phyloP scores from a whole-genome alignment of 1,140 invertebrate genomes.

The Hylaeus volcanicus region DNA sequence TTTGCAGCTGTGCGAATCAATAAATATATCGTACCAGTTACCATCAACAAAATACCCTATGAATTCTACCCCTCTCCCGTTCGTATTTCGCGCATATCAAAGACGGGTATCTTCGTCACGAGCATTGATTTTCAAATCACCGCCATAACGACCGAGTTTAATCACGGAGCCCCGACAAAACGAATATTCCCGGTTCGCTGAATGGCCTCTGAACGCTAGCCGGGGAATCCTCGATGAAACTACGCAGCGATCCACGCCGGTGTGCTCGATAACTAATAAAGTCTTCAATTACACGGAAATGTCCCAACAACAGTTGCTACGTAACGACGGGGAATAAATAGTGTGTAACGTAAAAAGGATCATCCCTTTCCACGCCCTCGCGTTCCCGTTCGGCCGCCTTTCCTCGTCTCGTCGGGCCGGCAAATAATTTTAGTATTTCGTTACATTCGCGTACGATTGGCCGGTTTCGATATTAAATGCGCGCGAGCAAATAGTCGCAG shows the following conservation, averaged over 20 bases:
- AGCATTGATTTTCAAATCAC: constrained; percentile 30
- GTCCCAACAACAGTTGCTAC: neutral
- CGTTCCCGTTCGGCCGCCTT: neutral
- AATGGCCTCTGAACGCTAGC: neutral
- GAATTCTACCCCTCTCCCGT: too few species aligned
- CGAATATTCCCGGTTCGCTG: neutral
- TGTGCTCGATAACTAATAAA: constrained; percentile 26
- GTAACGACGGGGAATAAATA: constrained; percentile 57
- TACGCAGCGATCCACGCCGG: constrained; percentile 15
- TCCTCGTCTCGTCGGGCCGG: neutral
- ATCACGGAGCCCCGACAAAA: neutral
- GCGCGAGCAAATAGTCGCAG: constrained; percentile 62
- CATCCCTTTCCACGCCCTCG: constrained; percentile 1
- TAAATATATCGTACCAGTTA: too few species aligned
- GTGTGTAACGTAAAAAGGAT: neutral
- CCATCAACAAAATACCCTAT: too few species aligned
- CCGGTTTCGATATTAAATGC: constrained; percentile 68
- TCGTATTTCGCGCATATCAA: constrained; percentile 13
- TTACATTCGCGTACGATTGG: constrained; percentile 64
- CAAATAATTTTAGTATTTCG: constrained; percentile 68
- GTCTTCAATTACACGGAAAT: constrained; percentile 45
- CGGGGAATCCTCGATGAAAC: neutral
- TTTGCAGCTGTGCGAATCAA: too few species aligned
- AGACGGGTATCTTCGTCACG: neutral
- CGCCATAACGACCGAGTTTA: constrained; percentile 17